Base-by-base conservation (phyloP, 2,113 vertebrate species). In the Campylomormyrus numenius region DNA sequence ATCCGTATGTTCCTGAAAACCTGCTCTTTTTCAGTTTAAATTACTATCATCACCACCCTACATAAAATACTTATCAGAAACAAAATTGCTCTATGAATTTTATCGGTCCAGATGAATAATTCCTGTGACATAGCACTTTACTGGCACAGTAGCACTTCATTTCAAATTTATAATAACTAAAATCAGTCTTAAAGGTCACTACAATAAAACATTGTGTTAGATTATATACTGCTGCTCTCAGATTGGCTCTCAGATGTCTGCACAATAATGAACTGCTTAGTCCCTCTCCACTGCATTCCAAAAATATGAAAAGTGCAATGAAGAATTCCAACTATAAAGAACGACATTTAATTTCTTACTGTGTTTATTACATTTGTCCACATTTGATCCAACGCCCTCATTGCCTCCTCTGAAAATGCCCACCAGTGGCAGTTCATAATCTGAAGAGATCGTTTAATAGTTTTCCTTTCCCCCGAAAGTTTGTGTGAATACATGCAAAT, bases 131-230 rank as follows among this genome's bases (percentile, higher is more conserved):
- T 35, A 84, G 70, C 50, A 84, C 90, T 90, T 46, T 85, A 89
- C 87, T 85, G 87, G 42, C 80, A 89, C 87, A 62, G 87, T 70
- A 77, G 74, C 80, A 89, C 90, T 86, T 91, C 88, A 70, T 89
- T 91, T 89, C 53, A 91, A 91, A 91, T 91, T 86, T 91, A 89
- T 91, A 91, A 91, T 91, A 91, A 91, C 90, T 91, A 83, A 89
- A 91, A 89, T 91, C 88, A 89, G 87, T 89, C 90, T 91, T 91
- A 91, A 91, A 91, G 90, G 90, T 91, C 90, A 91, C 88, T 83
- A 91, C 85, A 91, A 89, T 91, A 91, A 89, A 91, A 89, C 90
- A 91, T 91, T 83, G 85, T 86, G 90, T 91, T 89, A 89, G 88
- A 91, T 90, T 89, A 90, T 74, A 91, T 91, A 91, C 53, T 74